A percentile compares a stretch with the other conserved stretches of the same genome.
These are phyloP conservation scores for Emydoidea blandingii DNA, from an alignment of 2,797 vertebrate species.

Conservation along the genomic window DNA sequence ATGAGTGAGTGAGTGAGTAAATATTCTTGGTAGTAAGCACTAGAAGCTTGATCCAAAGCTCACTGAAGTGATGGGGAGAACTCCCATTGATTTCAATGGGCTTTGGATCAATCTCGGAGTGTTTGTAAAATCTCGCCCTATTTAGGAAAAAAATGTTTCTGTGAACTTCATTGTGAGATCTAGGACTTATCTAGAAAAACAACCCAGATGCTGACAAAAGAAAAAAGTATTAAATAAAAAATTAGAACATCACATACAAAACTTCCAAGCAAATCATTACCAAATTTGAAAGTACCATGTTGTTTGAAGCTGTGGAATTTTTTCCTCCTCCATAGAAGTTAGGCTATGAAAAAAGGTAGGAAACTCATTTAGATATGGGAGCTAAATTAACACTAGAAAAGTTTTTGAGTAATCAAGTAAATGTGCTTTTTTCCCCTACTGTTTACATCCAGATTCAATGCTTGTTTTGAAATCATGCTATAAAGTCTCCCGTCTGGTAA, in stretches of 20 bases:
- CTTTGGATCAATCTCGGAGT: neutral
- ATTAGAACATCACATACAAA: neutral
- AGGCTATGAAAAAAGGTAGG: neutral
- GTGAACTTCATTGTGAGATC: neutral
- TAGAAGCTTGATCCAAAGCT: neutral
- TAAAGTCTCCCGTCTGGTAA: neutral
- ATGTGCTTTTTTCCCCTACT: fast-evolving
- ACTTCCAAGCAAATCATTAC: neutral
- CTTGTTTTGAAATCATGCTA: neutral
- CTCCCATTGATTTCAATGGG: neutral
- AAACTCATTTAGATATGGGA: neutral
- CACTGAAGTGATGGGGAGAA: neutral
- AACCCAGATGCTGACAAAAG: neutral
- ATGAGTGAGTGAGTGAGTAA: neutral
- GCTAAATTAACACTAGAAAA: neutral
- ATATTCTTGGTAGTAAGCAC: neutral
- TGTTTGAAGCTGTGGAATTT: neutral
- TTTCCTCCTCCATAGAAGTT: neutral
- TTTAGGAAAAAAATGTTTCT: neutral
- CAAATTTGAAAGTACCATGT: neutral
- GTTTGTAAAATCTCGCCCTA: neutral
- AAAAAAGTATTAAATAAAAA: neutral
- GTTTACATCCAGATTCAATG: neutral
- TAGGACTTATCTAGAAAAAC: neutral
- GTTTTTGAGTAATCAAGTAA: neutral